Evolutionary conservation across 2,113 vertebrate genomes (phyloP), one percentile per base, ranked within the genome.

Genomic region (Phainopepla nitens): DNA sequence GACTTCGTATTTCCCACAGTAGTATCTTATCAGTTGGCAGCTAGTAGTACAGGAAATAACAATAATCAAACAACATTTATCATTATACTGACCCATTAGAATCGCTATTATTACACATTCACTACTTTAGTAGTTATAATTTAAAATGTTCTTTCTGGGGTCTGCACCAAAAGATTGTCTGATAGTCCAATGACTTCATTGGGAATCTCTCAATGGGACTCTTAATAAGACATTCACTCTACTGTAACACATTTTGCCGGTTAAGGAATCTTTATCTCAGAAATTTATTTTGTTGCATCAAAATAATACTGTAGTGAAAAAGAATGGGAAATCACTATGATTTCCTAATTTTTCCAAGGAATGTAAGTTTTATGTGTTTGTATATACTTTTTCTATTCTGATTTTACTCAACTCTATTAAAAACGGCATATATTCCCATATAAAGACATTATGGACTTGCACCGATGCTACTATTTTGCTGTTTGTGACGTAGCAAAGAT

Each of bases 31-130:
- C 71, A 83, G 75, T 61, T 93, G 78, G 66, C 73, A 91, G 77
- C 41, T 49, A 91, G 33, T 42, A 66, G 79, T 88, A 73, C 42
- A 76, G 70, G 75, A 87, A 94, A 51, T 88, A 82, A 36, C 41
- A 90, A 41, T 69, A 84, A 82, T 88, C 64, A 88, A 88, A 82
- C 72, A 91, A 58, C 56, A 58, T 94, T 93, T 93, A 58, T 94
- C 58, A 70, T 94, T 88, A 45, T 80, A 65, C 35, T 56, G 58
- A 58, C 60, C 78, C 42, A n/a, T 91, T 89, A 82, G 28, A 88
- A 91, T 80, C 0, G 0, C 75, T 72, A 14, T n/a, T 57, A 27
- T 79, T 89, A 44, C 21, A 28, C 45, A 51, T 73, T 76, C 33
- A 69, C 66, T 62, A 36, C 23, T 49, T 56, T 41, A 57, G 36